phyloP scores from a whole-genome alignment of 2,888 invertebrate genomes.

The Hirtodrosophila histrioides region DNA sequence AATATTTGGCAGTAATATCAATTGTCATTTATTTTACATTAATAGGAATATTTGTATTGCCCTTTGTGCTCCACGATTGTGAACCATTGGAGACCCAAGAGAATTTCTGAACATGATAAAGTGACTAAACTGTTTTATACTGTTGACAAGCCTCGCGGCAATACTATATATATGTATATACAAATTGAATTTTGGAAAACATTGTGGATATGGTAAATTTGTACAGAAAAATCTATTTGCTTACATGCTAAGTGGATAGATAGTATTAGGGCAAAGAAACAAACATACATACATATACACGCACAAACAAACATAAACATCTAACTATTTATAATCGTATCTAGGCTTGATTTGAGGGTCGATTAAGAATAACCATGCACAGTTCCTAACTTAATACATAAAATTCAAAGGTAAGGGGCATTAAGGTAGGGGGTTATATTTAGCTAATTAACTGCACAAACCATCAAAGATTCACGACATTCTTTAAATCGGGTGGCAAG shows the following conservation, averaged over 20 bases:
- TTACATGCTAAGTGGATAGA: slow-evolving; percentile 19
- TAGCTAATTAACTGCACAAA: slow-evolving; percentile 44
- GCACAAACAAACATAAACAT: not conserved
- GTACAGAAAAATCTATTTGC: slow-evolving; percentile 36
- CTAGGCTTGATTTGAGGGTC: slow-evolving; percentile 11
- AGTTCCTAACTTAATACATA: not conserved
- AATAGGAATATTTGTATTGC: slow-evolving; percentile 26
- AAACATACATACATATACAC: slow-evolving; percentile 4
- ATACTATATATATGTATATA: slow-evolving; percentile 13
- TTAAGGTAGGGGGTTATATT: slow-evolving; percentile 6
- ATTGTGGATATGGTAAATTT: slow-evolving; percentile 37
- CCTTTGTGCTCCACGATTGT: not conserved
- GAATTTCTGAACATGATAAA: slow-evolving; percentile 15
- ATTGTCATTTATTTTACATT: slow-evolving; percentile 21
- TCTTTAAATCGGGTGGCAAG: slow-evolving; percentile 78
- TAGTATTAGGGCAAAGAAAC: not conserved
- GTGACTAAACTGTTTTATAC: slow-evolving; percentile 20
- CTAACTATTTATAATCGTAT: slow-evolving; percentile 9
- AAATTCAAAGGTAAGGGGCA: not conserved
- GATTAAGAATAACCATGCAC: slow-evolving; percentile 12
- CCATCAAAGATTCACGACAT: slow-evolving; percentile 81
- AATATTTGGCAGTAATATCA: slow-evolving; percentile 29
- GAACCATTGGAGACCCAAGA: not conserved
- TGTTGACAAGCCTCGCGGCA: slow-evolving; percentile 1
- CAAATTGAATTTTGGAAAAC: slow-evolving; percentile 30